Conservation (phyloP, 1,140 invertebrate species). For the Drosophila tsacasi region DNA sequence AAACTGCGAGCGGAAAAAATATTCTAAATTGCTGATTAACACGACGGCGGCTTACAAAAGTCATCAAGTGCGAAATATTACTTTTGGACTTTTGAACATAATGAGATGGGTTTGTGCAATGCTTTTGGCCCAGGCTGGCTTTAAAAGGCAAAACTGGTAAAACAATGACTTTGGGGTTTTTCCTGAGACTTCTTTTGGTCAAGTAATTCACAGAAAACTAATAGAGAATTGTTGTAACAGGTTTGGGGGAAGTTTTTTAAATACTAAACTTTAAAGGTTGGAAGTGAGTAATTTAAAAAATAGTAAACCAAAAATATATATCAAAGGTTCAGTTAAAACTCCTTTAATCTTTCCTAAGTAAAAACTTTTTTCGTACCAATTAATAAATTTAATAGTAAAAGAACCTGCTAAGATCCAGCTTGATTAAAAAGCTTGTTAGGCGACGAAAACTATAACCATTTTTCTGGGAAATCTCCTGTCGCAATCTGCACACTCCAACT, state of each 20-base stretch:
- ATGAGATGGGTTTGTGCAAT: constrained; percentile 49
- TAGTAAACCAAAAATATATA: too few relatives aligned
- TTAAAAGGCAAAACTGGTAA: constrained; percentile 28
- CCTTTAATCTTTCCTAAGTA: too few relatives aligned
- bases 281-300: background rate
- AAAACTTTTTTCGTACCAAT: background rate
- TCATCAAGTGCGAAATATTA: constrained; percentile 26
- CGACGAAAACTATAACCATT: background rate
- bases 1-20: constrained; percentile 57
- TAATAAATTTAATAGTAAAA: background rate
- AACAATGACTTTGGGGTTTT: constrained; percentile 32
- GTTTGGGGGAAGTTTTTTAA: background rate
- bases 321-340: too few relatives aligned
- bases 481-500: background rate
- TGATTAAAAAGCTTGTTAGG: background rate
- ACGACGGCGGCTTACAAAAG: constrained; percentile 57
- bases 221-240: constrained; percentile 6
- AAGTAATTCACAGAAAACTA: constrained; percentile 1
- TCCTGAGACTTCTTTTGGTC: constrained; percentile 10
- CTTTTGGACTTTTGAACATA: constrained; percentile 31
- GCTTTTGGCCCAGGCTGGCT: constrained; percentile 1
- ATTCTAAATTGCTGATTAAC: constrained; percentile 83
- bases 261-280: background rate
- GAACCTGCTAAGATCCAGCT: background rate
- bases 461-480: background rate